These are phyloP conservation scores for Ptilodon capucinus DNA, from an alignment of 2,888 invertebrate species.

Conservation along the genomic window DNA sequence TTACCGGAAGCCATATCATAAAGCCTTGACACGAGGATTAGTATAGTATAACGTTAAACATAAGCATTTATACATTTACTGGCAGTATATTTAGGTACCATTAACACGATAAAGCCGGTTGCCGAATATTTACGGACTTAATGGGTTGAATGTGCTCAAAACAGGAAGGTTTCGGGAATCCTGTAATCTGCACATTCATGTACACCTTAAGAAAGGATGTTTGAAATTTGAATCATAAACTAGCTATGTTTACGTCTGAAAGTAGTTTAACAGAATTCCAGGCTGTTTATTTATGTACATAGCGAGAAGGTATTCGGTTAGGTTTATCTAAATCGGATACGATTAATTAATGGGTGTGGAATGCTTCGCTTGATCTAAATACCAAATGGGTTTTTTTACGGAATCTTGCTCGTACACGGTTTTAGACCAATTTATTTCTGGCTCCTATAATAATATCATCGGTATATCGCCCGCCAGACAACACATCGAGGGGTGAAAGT, in stretches of 20 bases:
- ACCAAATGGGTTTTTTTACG: not conserved
- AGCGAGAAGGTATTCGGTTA: not conserved
- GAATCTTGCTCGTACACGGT: no score
- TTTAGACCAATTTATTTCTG: no score
- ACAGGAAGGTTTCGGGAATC: no score
- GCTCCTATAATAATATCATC: no score
- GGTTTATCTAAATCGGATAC: not conserved
- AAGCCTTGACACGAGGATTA: constrained; percentile 17
- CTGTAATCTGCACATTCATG: no score
- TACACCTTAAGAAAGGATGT: constrained; percentile 28
- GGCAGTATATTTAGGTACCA: constrained; percentile 5
- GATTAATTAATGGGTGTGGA: not conserved
- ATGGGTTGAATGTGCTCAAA: no score
- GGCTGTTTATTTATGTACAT: constrained; percentile 14
- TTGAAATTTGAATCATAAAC: constrained; percentile 26
- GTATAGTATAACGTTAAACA: constrained; percentile 12
- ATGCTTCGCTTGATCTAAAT: not conserved
- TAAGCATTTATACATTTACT: not conserved
- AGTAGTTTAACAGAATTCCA: constrained; percentile 31
- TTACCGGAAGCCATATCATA: constrained; percentile 19
- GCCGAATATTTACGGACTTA: no score
- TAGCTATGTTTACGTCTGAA: constrained; percentile 14
- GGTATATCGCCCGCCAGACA: no score
- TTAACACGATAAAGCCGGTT: no score
- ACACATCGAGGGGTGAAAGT: no score